phyloP scores from a whole-genome alignment of 2,888 invertebrate genomes.

The Polymixis lichenea region DNA sequence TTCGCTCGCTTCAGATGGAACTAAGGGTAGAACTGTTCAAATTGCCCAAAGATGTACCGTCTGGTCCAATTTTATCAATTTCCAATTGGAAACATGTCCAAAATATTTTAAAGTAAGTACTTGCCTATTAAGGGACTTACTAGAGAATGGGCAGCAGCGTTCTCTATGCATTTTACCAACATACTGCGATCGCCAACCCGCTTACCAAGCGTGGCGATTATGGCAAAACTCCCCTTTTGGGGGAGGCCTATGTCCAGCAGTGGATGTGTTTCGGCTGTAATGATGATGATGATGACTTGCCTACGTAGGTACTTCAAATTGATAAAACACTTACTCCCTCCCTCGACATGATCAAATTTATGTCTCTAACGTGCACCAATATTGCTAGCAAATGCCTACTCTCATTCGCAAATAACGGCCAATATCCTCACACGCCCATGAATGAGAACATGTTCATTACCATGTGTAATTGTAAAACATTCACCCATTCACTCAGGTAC shows the following conservation, averaged over 20 bases:
- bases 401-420: constrained; percentile 26
- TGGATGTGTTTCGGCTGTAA: too few species aligned
- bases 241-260: too few species aligned
- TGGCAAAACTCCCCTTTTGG: too few species aligned
- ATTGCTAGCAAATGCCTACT: constrained; percentile 3
- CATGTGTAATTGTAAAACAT: constrained; percentile 55
- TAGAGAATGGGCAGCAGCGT: too few species aligned
- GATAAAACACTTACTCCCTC: not conserved
- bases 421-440: constrained; percentile 28
- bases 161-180: too few species aligned
- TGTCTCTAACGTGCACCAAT: not conserved
- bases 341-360: not conserved
- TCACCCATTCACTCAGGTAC: constrained; percentile 55
- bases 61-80: not conserved
- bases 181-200: too few species aligned
- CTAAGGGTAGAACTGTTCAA: not conserved
- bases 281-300: too few species aligned
- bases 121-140: too few species aligned
- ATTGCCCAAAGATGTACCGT: not conserved
- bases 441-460: constrained; percentile 52
- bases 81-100: not conserved
- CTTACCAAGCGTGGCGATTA: too few species aligned
- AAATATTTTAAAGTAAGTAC: not conserved
- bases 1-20: too few species aligned
- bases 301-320: not conserved